Evolutionary conservation across 2,113 vertebrate species (phyloP).

Genomic region (Thermophis baileyi): DNA sequence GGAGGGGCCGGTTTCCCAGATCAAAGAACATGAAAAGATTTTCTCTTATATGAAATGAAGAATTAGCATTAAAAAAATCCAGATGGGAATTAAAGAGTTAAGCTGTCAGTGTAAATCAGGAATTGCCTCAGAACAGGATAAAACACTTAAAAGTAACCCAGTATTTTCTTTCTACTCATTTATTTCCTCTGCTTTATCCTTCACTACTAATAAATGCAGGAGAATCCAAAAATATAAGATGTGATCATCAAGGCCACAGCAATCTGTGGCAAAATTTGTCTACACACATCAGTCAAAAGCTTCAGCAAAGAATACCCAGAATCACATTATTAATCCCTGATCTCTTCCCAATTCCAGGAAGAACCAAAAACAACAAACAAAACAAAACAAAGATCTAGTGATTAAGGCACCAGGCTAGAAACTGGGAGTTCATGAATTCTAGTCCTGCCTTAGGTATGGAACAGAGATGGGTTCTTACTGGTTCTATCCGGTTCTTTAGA

Average conservation of each 20-base stretch:
- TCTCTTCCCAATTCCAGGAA: constrained; percentile 16
- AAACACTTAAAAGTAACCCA: constrained; percentile 18
- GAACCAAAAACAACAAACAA: not conserved
- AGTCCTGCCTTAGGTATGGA: not conserved
- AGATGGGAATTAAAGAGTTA: constrained; percentile 17
- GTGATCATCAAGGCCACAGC: constrained; percentile 25
- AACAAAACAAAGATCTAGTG: not conserved
- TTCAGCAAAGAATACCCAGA: not conserved
- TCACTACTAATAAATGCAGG: constrained; percentile 19
- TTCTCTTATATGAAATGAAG: constrained; percentile 24
- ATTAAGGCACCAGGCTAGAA: not conserved
- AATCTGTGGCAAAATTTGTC: not conserved
- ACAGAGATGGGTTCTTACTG: no score
- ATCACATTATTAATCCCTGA: constrained; percentile 40
- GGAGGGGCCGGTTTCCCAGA: not conserved
- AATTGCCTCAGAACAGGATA: not conserved
- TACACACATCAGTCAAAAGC: constrained; percentile 32
- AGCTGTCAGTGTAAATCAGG: constrained; percentile 8
- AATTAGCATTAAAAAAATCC: constrained; percentile 25
- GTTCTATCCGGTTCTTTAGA: no score
- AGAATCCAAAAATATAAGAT: constrained; percentile 20
- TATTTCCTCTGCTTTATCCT: constrained; percentile 34
- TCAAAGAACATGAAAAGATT: constrained; percentile 29
- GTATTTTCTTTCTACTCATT: constrained; percentile 28
- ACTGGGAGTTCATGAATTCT: not conserved